A percentile compares a stretch with the other conserved stretches of the same genome.
These are phyloP conservation scores for Corythornis madagascariensis DNA, from an alignment of 2,113 vertebrate species.

Conservation along the genomic window DNA sequence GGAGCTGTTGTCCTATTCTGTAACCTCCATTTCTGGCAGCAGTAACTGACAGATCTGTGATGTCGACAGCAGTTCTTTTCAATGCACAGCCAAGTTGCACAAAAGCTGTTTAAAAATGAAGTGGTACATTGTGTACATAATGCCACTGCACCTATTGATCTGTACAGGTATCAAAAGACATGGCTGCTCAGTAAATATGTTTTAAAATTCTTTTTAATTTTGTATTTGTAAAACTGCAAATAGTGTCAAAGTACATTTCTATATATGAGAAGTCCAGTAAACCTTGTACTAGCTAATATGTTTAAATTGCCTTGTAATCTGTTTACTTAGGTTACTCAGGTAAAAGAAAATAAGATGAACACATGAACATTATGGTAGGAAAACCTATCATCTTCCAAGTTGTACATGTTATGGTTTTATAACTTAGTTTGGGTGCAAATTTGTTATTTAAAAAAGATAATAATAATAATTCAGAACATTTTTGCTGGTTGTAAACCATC, in stretches of 20 bases:
- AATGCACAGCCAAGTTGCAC: conserved; percentile 51
- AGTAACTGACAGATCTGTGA: conserved; percentile 1
- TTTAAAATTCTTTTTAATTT: conserved; percentile 46
- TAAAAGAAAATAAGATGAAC: conserved; percentile 48
- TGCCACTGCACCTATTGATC: conserved; percentile 12
- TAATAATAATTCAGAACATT: background rate
- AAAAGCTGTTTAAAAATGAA: conserved; percentile 24
- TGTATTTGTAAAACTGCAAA: conserved; percentile 55
- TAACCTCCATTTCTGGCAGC: conserved; percentile 23
- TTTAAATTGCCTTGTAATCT: conserved; percentile 66
- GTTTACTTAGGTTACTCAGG: conserved; percentile 76
- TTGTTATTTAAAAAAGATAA: background rate
- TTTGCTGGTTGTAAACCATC: background rate
- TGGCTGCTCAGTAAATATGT: conserved; percentile 51
- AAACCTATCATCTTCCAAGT: conserved; percentile 57
- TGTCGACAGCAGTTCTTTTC: conserved; percentile 40
- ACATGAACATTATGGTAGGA: conserved; percentile 27
- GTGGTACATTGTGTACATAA: conserved; percentile 33
- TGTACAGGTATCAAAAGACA: conserved; percentile 40
- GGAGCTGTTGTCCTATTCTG: conserved; percentile 43
- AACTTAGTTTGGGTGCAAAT: conserved; percentile 12
- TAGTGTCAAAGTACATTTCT: conserved; percentile 56
- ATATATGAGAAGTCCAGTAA: conserved; percentile 39
- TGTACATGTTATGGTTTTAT: conserved; percentile 27
- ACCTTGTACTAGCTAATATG: conserved; percentile 36